Conservation (phyloP, 2,888 invertebrate genomes). For the Salpingus planirostris region DNA sequence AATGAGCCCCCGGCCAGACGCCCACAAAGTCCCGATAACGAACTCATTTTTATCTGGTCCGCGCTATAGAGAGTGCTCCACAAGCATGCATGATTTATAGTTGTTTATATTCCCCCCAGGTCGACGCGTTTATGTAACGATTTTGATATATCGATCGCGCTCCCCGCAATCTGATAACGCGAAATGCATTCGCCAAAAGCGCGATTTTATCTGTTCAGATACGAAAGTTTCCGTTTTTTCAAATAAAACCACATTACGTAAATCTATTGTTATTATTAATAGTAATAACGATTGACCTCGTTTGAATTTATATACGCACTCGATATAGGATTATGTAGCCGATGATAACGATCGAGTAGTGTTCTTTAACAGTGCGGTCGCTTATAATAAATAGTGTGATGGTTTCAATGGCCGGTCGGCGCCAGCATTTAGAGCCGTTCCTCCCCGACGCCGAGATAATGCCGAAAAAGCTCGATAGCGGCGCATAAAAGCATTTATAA, state of each 20-base stretch:
- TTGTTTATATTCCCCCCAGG: conserved; percentile 18
- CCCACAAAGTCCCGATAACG: conserved; percentile 16
- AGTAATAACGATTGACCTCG: no score
- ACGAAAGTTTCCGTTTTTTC: no score
- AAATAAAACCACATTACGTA: no score
- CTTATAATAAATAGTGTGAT: no score
- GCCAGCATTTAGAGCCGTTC: conserved; percentile 9
- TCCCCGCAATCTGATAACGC: no score
- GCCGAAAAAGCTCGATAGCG: background rate
- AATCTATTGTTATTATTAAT: no score
- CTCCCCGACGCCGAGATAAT: no score
- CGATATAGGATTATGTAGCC: no score
- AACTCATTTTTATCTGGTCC: conserved; percentile 16
- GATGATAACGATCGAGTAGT: conserved; percentile 16
- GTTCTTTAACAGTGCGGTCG: conserved; percentile 11
- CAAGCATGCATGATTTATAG: conserved; percentile 18
- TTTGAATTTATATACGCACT: no score
- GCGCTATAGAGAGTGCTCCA: conserved; percentile 13
- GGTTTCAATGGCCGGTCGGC: conserved; percentile 19
- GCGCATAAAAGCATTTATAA: conserved; percentile 2
- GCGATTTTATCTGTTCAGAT: no score
- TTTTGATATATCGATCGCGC: conserved; percentile 28
- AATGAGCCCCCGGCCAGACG: conserved; percentile 12
- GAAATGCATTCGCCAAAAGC: no score
- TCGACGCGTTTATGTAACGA: conserved; percentile 22